Evolutionary conservation across 2,888 invertebrate genomes (phyloP), one percentile per base, ranked within the genome.

Genomic region (Lydus trimaculatus): DNA sequence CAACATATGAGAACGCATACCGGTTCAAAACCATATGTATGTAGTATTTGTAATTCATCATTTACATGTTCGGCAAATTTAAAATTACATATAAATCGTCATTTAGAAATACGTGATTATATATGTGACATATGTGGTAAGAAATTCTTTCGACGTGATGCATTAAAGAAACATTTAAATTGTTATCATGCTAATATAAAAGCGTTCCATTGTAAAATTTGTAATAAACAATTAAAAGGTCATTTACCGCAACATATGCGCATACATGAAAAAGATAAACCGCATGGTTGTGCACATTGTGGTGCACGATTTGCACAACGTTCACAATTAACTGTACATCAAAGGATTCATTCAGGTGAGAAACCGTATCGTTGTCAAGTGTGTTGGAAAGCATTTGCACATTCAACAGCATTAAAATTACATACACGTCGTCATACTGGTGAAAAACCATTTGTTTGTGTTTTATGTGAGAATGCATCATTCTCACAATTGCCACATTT

Each of bases 401-500:
- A 95, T 84, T 94, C 94, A 0, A 95, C 94, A 15, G 95, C 94
- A 0, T 86, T 95, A 7, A 94, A 94, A 85, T 87, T 95, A 63
- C 95, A 96, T 82, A 92, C 93, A 11, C 87, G 95, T 58, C 88
- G 93, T 15, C 95, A 95, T 80, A 95, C 95, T 0, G 95, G 95
- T 0, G 95, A 95, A 82, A 93, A 94, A 77, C 95, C 95, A 0
- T 95, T 95, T 82, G 88, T 87, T 60, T 92, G 92, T 80, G 86
- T 90, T 15, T 85, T 92, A 76, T 94, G 94, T 79, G 86, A 87
- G 69, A 90, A 90, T 43, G 88, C 91, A 43, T 90, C 91, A 0
- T 95, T 95, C 83, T 91, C 93, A 0, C 95, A 95, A 81, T 84
- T 95, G 66, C 94, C 95, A 0, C 95, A 95, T 80, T 90, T 95